Base-by-base conservation (phyloP, 2,888 invertebrate genomes). In the Polietes domitor region DNA sequence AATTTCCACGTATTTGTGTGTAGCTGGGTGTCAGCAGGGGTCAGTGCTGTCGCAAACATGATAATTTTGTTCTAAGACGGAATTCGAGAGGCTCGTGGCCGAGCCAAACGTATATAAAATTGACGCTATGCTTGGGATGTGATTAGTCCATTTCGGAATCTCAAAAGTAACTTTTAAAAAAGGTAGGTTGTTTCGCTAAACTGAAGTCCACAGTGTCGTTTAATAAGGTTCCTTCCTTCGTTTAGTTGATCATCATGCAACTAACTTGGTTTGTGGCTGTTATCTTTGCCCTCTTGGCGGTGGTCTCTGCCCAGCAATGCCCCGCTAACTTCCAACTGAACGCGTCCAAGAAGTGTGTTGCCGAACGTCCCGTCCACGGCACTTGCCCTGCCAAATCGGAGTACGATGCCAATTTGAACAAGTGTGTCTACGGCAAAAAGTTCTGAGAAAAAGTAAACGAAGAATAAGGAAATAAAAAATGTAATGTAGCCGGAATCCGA, bases 351-450 rank as follows among this genome's bases (percentile, higher is more conserved):
- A 5, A 88, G 2, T 92, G 92, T 77, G 82, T 87, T 0, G 37
- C 86, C 0, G 78, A 88, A 1, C 90, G 92, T n/a, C 87, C 89
- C 63, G 87, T 92, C 76, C 89, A 83, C 32, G 92, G 92, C 12
- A 88, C 88, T 19, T 92, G 92, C 68, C 91, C 92, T 9, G 0
- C n/a, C 0, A 85, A 86, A 2, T 92, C 91, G 2, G 70, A 80
- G 75, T 91, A 89, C 63, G 87, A 86, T 41, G 0, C 87, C 5
- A 89, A 86, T 15, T 68, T 88, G 6, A 91, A 92, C 85, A 90
- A 89, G 73, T 92, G 92, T 85, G 90, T 91, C 19, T 88, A 88
- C 65, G 55, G 55, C 63, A 19, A 70, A 65, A 81, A 47, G n/a
- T 5, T 47, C 2, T 47, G 47, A 47, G 47, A 1, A 7, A 12